A percentile compares a stretch with the other conserved stretches of the same genome.
Evolutionary conservation across 2,113 vertebrate species (phyloP).

Genomic region (Halcyon senegalensis): DNA sequence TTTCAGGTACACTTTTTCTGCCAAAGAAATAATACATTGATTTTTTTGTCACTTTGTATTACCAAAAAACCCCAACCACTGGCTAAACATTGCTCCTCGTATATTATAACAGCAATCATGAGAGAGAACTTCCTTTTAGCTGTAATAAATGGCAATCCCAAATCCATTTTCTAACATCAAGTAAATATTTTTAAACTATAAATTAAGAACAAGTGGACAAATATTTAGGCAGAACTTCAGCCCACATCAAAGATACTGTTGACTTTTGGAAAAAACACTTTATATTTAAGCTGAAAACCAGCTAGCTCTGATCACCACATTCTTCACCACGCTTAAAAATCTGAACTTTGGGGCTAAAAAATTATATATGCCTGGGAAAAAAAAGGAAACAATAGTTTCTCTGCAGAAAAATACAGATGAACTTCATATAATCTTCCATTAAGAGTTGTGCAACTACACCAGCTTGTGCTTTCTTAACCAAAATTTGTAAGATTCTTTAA

Average conservation of each 20-base stretch:
- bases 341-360: not conserved
- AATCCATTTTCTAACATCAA: not conserved
- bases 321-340: not conserved
- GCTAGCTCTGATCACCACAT: not conserved
- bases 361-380: not conserved
- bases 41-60: not conserved
- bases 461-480: not conserved
- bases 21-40: not conserved
- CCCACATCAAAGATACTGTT: not conserved
- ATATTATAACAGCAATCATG: not conserved
- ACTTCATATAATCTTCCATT: not conserved
- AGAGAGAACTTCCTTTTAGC: not conserved
- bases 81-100: not conserved
- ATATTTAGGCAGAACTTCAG: not conserved
- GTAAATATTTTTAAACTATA: not conserved
- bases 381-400: not conserved
- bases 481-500: not conserved
- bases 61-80: not conserved
- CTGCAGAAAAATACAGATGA: not conserved
- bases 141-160: not conserved
- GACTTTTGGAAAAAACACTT: not conserved
- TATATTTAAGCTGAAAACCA: not conserved
- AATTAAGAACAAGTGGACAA: not conserved
- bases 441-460: not conserved
- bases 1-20: not conserved